Base-by-base conservation (phyloP, 2,888 invertebrate species). In the Pediacus dermestoides region DNA sequence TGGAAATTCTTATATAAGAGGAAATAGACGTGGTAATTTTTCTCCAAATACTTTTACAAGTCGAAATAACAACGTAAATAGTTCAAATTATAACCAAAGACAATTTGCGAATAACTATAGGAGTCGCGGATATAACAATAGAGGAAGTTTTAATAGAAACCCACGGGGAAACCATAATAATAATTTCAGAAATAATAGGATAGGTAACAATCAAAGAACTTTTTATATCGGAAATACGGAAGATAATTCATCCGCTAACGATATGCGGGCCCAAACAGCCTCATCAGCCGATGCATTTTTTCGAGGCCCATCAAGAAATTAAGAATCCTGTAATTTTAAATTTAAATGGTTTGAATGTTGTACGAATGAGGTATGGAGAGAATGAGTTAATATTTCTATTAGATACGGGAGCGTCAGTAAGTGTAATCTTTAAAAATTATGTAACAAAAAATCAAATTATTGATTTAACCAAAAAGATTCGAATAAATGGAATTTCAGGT, bases 341-440 rank as follows among this genome's bases (percentile, higher is more conserved):
- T 39, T 16, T 34, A n/a, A 23, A 30, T 18, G 35, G 30, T 11
- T 27, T 39, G 15, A 39, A 35, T 30, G 28, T 16, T 11, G 14
- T 35, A 11, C 14, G 14, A 15, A 23, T 39, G 10, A n/a, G 9
- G 11, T 30, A 30, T 11, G 16, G 13, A 10, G 13, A 9, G 10
- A 3, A 34, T 13, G 14, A 30, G 8, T 30, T 39, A 13, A 16
- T 12, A 22, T 35, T 39, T 35, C 35, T 39, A 23, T 10, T 39
- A 34, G 39, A 35, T 35, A 35, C 39, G 6, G 30, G 35, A 10
- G 39, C 39, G 12, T 39, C 39, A 11, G 30, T 39, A 2, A 39
- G 39, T 22, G 30, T 39, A 2, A 39, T 34, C 30, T 34, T 34
- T 34, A 16, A 7, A 7, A 15, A 28, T 12, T 13, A 15, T 14